phyloP scores from a whole-genome alignment of 2,113 vertebrate species.

The Thamnaconus septentrionalis region DNA sequence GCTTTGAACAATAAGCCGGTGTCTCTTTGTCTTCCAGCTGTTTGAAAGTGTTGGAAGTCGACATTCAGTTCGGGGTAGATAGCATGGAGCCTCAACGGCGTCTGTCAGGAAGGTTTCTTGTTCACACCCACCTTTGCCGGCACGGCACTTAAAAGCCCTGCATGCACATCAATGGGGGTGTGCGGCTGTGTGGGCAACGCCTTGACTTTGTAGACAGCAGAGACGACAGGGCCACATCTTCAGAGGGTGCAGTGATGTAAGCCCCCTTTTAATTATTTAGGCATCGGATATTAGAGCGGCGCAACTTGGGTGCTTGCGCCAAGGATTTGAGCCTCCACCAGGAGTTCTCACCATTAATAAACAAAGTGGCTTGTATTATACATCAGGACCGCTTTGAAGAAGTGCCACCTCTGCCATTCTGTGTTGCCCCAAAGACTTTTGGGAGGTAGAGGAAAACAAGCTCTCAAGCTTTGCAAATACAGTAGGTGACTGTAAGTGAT shows the following conservation, averaged over 20 bases:
- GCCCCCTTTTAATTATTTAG: slow-evolving; percentile 69
- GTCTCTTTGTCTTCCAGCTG: slow-evolving; percentile 1
- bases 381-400: slow-evolving; percentile 64
- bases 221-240: slow-evolving; percentile 36
- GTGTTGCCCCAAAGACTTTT: slow-evolving; percentile 11
- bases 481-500: slow-evolving; percentile 1
- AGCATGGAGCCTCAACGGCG: slow-evolving; percentile 14
- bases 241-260: slow-evolving; percentile 64
- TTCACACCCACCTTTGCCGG: slow-evolving; percentile 16
- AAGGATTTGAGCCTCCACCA: slow-evolving; percentile 44
- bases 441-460: slow-evolving; percentile 32
- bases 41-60: slow-evolving; percentile 14
- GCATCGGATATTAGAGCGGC: slow-evolving; percentile 66
- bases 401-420: slow-evolving; percentile 30
- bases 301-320: slow-evolving; percentile 31
- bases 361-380: slow-evolving; percentile 69
- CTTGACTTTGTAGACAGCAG: slow-evolving; percentile 42
- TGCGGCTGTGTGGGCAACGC: slow-evolving; percentile 13
- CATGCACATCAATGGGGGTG: slow-evolving; percentile 28
- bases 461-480: slow-evolving; percentile 30
- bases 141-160: slow-evolving; percentile 38
- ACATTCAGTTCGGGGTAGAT: slow-evolving; percentile 15
- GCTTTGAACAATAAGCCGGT: slow-evolving; percentile 2
- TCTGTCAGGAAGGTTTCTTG: slow-evolving; percentile 16
- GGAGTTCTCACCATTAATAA: slow-evolving; percentile 66